phyloP scores from a whole-genome alignment of 1,140 invertebrate genomes.

The Dendrolimus kikuchii region DNA sequence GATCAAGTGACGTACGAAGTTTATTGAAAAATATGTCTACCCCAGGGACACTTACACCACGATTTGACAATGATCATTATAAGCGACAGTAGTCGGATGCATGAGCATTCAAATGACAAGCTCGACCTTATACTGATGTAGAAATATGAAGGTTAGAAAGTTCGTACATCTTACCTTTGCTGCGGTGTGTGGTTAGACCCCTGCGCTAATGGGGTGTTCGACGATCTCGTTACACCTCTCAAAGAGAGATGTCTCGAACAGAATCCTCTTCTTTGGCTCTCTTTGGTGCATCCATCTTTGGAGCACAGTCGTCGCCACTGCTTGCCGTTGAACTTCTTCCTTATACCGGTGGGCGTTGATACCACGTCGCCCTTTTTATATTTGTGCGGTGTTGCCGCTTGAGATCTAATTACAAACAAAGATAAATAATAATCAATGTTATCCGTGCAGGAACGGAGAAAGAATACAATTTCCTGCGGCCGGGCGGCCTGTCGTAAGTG shows the following conservation, averaged over 20 bases:
- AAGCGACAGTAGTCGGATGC: too few species aligned
- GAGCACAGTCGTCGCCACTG: constrained; percentile 98
- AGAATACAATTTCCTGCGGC: too few species aligned
- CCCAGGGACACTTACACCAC: too few species aligned
- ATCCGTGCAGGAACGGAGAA: too few species aligned
- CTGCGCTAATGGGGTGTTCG: constrained; percentile 61
- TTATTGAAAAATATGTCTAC: too few species aligned
- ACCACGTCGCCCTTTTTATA: constrained; percentile 99
- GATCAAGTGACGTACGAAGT: too few species aligned
- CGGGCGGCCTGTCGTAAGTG: too few species aligned
- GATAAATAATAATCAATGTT: too few species aligned
- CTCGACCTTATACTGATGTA: too few species aligned
- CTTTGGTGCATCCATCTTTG: constrained; percentile 96
- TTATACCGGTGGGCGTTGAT: constrained; percentile 94
- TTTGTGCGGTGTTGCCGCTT: constrained; percentile 94
- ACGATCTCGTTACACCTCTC: constrained; percentile 75
- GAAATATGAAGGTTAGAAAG: too few species aligned
- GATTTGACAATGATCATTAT: too few species aligned
- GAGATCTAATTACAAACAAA: constrained; percentile 76
- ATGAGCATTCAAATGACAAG: too few species aligned
- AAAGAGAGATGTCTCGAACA: constrained; percentile 96
- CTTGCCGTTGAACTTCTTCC: constrained; percentile 99
- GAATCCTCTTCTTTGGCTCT: constrained; percentile 96
- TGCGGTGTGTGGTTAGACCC: constrained; percentile 54
- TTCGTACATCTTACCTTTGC: constrained; percentile 32